phyloP scores from a whole-genome alignment of 53 echinoderm and acorn worm species.

The Antedon mediterranea region DNA sequence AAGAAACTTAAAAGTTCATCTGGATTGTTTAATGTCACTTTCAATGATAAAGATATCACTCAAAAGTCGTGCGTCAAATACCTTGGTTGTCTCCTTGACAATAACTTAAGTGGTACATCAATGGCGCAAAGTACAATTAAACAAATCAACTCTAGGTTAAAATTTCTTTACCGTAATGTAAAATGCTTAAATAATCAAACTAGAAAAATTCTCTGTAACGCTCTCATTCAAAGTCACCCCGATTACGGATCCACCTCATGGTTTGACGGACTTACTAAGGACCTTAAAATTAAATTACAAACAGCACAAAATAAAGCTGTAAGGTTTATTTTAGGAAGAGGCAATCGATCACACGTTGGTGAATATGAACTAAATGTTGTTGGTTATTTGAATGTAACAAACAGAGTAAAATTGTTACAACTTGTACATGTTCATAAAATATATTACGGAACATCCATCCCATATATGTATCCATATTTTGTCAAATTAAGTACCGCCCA shows the following conservation, averaged over 20 bases:
- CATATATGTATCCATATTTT: too few species aligned
- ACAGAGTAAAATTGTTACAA: too few species aligned
- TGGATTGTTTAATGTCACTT: too few species aligned
- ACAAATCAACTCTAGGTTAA: constrained; percentile 11
- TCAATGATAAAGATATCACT: background rate
- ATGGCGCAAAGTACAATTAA: constrained; percentile 6
- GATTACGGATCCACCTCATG: constrained; percentile 11
- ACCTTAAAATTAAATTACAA: constrained; percentile 4
- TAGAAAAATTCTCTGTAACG: constrained; percentile 10
- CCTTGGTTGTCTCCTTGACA: constrained; percentile 15
- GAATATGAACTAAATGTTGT: too few species aligned
- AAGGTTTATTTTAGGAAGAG: too few species aligned
- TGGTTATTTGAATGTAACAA: too few species aligned
- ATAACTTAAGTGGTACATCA: background rate
- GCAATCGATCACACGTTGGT: too few species aligned
- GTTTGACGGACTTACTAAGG: background rate
- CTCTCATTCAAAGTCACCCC: constrained; percentile 2
- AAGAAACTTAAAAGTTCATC: background rate
- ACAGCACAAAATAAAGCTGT: background rate
- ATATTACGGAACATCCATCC: too few species aligned
- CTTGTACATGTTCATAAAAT: too few species aligned
- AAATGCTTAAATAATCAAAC: constrained; percentile 4
- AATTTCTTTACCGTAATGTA: constrained; percentile 12
- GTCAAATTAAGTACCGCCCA: too few species aligned
- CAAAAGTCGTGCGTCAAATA: background rate